Base-by-base conservation (phyloP, 1,140 invertebrate genomes). In the Drosophila guanche region DNA sequence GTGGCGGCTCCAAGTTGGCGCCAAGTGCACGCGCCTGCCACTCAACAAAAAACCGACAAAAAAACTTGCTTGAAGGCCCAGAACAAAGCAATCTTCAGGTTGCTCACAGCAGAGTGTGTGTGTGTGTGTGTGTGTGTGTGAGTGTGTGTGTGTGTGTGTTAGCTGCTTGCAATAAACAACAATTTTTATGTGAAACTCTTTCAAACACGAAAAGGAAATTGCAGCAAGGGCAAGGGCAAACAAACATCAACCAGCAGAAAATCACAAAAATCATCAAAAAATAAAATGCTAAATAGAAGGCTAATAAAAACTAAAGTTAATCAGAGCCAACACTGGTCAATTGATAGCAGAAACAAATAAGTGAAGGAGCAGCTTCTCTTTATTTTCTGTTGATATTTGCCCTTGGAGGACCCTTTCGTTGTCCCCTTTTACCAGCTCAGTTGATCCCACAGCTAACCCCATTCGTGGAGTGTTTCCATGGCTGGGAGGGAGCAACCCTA, bases 1-100 rank as follows among this genome's bases (percentile, higher is more conserved):
- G 54, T 52, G 61, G 54, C 68, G 78, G 78, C 67, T 72, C 58
- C 78, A 63, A 51, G 53, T 81, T 81, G 78, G 78, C 78, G 78
- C 78, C 78, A 81, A 68, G 57, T 76, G 77, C 78, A 81, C 78
- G 73, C 78, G 78, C 77, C 68, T 69, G 66, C 62, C 65, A 68
- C 65, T 68, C 65, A 67, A 51, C 42, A 25, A 68, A 53, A 33
- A n/a, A n/a, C 65, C 65, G n/a, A 66, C 65, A 67, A 67, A 41
- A 25, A 59, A 54, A 48, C 33, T 27, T 48, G 54, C 47, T 25
- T 42, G 41, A 47, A 54, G 61, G 67, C n/a, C 40, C 51, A 75
- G 72, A 55, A 67, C 46, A 50, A 57, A 62, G 59, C 71, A 59
- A 51, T 67, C 43, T 50, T 20, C 60, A 54, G 47, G 47, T 45